phyloP scores from a whole-genome alignment of 1,140 invertebrate genomes.

The Rhagoletis pomonella region DNA sequence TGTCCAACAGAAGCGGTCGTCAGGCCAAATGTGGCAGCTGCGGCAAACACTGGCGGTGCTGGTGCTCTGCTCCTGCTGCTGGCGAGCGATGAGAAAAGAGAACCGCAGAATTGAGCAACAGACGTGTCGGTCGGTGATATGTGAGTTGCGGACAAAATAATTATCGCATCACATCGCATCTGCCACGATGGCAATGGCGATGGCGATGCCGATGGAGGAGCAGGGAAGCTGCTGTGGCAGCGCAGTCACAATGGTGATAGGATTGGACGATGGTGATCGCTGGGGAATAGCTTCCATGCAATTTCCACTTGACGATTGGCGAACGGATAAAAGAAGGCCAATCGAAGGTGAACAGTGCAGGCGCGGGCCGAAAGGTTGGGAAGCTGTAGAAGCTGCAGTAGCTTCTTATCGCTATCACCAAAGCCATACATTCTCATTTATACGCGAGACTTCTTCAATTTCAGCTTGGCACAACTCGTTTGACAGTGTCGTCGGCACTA shows the following conservation, averaged over 20 bases:
- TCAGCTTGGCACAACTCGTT: slow-evolving; percentile 5
- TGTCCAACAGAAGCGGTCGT: slow-evolving; percentile 40
- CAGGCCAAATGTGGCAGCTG: slow-evolving; percentile 32
- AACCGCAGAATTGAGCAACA: not conserved
- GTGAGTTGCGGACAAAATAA: slow-evolving; percentile 52
- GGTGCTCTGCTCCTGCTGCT: not conserved
- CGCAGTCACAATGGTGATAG: not conserved
- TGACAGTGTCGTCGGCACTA: slow-evolving; percentile 19
- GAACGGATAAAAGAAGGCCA: not conserved
- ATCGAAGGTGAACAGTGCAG: too few relatives aligned
- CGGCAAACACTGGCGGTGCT: not conserved
- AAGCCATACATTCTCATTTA: slow-evolving; percentile 50
- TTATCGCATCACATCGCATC: slow-evolving; percentile 35
- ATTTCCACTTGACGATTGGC: not conserved
- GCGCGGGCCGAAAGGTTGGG: not conserved
- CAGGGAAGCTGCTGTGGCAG: not conserved
- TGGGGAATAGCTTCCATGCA: not conserved
- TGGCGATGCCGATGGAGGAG: not conserved
- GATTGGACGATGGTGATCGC: slow-evolving; percentile 38
- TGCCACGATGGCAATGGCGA: slow-evolving; percentile 3
- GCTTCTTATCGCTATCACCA: slow-evolving; percentile 47
- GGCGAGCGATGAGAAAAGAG: not conserved
- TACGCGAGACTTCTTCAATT: slow-evolving; percentile 33
- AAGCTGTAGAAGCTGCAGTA: not conserved
- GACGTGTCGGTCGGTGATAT: slow-evolving; percentile 37